Evolutionary conservation across 2,888 invertebrate genomes (phyloP), one percentile per base, ranked within the genome.

Genomic region (Timema podura): DNA sequence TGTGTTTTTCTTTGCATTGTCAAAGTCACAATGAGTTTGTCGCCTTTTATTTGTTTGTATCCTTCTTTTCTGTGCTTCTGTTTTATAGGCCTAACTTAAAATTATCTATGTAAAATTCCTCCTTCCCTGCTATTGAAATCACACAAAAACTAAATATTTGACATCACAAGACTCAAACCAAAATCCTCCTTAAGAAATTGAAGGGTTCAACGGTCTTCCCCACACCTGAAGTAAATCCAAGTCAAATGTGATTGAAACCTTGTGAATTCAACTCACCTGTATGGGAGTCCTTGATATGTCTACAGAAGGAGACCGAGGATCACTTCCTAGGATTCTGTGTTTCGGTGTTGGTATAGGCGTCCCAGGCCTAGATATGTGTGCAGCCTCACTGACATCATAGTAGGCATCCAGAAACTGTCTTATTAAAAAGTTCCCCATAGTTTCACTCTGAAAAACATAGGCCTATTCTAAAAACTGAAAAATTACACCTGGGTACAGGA

Each of bases 201-300:
- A 30, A 30, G 30, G 30, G 30, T 30, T 30, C 30, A 30, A 30
- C 30, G 3, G 30, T 30, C 30, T 30, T 30, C 30, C 30, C 30
- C 30, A 30, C 30, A 30, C 30, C 30, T 30, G n/a, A 51, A 51
- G n/a, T 13, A n/a, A 15, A n/a, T 11, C 61, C 15, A 30, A 15
- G 11, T 15, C 2, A 61, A 15, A 13, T n/a, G n/a, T 61, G 11
- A 16, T 30, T 61, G n/a, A 10, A 16, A 10, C 30, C 11, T 13
- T 61, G 10, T 15, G 1, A 61, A 15, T 61, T 67, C 30, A 8
- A 48, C 6, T 15, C 47, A 71, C 71, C 68, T 71, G 59, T n/a
- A 71, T 69, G n/a, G 69, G 69, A 13, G 69, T 69, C 9, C 67
- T 57, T n/a, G 54, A 16, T 54, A 71, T 67, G 3, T 67, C 71